Evolutionary conservation across 2,797 vertebrate genomes (phyloP).

Genomic region (Danionella dracula): DNA sequence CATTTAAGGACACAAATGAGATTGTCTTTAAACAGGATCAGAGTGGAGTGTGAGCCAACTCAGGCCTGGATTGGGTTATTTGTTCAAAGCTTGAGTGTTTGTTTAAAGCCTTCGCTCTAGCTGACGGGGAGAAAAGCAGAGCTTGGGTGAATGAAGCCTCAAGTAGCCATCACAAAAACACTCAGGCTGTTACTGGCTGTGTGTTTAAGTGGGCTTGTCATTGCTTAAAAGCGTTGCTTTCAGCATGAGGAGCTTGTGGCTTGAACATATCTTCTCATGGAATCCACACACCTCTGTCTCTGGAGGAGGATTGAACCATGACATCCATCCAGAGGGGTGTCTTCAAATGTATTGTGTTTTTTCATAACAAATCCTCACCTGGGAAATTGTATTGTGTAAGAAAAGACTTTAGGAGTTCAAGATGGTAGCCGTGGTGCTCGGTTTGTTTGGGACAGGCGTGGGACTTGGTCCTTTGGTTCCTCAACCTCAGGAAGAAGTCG

Average conservation of each 20-base stretch:
- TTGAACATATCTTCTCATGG: slow-evolving; percentile 2
- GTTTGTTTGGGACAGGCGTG: slow-evolving; percentile 56
- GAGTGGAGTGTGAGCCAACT: slow-evolving; percentile 69
- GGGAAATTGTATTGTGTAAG: too few relatives aligned
- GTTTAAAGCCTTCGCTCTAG: slow-evolving; percentile 69
- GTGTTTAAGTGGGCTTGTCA: slow-evolving; percentile 11
- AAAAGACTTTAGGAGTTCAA: slow-evolving; percentile 80
- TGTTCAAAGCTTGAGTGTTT: slow-evolving; percentile 76
- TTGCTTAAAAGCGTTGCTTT: slow-evolving; percentile 11
- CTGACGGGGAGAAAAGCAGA: slow-evolving; percentile 20
- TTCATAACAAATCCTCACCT: too few relatives aligned
- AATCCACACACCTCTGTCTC: neutral
- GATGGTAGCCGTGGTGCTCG: slow-evolving; percentile 85
- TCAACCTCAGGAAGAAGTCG: slow-evolving; percentile 94
- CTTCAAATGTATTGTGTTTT: neutral
- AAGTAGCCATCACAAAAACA: slow-evolving; percentile 74
- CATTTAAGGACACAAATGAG: slow-evolving; percentile 15
- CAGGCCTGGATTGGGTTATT: slow-evolving; percentile 75
- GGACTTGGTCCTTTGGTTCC: slow-evolving; percentile 83
- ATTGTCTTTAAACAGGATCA: slow-evolving; percentile 61
- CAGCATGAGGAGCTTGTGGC: neutral
- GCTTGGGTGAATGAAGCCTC: slow-evolving; percentile 44
- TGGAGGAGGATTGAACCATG: neutral
- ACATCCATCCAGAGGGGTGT: neutral
- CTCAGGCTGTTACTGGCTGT: slow-evolving; percentile 39